Evolutionary conservation across 2,113 vertebrate species (phyloP), one percentile per base, ranked within the genome.

Genomic region (Apus apus): DNA sequence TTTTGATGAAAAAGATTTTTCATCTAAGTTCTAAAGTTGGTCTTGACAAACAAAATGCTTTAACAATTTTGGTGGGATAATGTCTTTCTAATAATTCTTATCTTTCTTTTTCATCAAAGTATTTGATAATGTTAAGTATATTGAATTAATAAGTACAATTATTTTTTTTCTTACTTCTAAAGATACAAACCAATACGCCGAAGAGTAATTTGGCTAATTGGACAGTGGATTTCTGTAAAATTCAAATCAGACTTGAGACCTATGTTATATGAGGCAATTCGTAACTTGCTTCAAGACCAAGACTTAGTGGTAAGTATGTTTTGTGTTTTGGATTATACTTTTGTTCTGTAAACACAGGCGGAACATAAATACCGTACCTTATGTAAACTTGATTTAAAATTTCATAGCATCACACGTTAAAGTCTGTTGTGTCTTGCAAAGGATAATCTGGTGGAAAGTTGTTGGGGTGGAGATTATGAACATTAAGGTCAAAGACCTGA

Each of bases 141-240:
- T 60, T 61, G 38, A 67, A 15, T 56, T 81, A 88, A 84, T 0
- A 0, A 57, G 21, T 72, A 23, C 15, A 30, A 8, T 62, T 54
- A 11, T 76, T 79, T 75, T 48, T 10, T 5, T 4, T 62, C 20
- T 18, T 58, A 3, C 32, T 91, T 88, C 72, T 93, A 26, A 93
- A 99, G 99, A 92, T 99, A 99, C 96, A 99, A 99, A 90, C 97
- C 99, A 88, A 99, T 99, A 97, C 98, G 99, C 32, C 96, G 99
- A 68, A 97, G 99, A 93, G 99, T 99, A 91, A 99, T 99, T 95
- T 99, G 99, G 99, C 97, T 99, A 84, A 99, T 99, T 85, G 99
- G 99, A 94, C 99, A 99, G 96, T 99, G 99, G 99, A 99, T 99
- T 97, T 98, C 99, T 64, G 99, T 99, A 95, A 99, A 99, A 98